Percentiles rank a stretch among this genome's conserved stretches.
phyloP scores from a whole-genome alignment of 2,113 vertebrate genomes.

The Leptobrachium leishanense region DNA sequence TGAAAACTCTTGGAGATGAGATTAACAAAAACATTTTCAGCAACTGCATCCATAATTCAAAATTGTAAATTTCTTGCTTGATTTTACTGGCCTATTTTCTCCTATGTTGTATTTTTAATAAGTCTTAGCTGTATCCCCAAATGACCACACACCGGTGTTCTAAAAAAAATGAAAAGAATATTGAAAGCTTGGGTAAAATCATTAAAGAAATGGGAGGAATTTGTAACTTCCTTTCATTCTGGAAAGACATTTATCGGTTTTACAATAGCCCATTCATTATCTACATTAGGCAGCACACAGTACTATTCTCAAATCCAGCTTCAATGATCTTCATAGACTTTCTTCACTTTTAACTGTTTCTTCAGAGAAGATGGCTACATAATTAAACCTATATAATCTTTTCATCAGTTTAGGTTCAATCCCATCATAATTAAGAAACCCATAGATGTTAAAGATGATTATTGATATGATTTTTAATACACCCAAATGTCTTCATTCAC shows the following conservation, averaged over 20 bases:
- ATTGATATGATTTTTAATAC: too few relatives aligned
- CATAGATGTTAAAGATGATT: too few relatives aligned
- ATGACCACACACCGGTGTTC: background rate
- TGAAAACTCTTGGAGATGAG: background rate
- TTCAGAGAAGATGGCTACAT: too few relatives aligned
- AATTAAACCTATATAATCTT: too few relatives aligned
- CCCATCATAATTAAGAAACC: too few relatives aligned
- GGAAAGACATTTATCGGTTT: background rate
- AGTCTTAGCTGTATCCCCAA: background rate
- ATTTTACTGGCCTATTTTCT: background rate
- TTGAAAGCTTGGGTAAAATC: background rate
- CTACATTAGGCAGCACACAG: background rate
- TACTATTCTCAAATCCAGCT: background rate
- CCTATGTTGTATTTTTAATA: conserved; percentile 11
- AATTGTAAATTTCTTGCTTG: conserved; percentile 19
- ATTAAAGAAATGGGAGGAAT: background rate
- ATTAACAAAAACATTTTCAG: conserved; percentile 6
- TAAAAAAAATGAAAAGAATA: background rate
- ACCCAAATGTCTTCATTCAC: too few relatives aligned
- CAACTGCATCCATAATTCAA: background rate
- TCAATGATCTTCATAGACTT: too few relatives aligned
- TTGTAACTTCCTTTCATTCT: conserved; percentile 2
- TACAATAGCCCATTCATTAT: background rate
- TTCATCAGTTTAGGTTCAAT: too few relatives aligned
- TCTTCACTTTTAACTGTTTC: too few relatives aligned